phyloP scores from a whole-genome alignment of 1,140 invertebrate species.

The Drosophila elegans region DNA sequence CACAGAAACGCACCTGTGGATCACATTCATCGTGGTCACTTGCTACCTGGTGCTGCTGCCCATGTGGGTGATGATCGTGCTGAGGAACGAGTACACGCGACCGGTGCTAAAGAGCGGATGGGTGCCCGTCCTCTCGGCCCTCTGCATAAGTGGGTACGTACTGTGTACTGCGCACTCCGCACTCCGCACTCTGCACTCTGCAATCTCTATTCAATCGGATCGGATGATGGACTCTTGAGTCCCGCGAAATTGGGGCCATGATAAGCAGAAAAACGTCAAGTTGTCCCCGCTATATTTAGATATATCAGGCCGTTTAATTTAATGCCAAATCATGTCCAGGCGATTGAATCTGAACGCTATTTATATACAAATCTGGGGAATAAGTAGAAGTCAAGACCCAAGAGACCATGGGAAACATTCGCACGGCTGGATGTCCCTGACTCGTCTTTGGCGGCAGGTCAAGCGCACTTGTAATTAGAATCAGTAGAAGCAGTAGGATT shows the following conservation, averaged over 20 bases:
- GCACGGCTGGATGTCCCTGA: slow-evolving; percentile 19
- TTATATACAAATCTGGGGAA: slow-evolving; percentile 13
- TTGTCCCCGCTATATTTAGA: slow-evolving; percentile 37
- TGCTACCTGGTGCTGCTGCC: slow-evolving; percentile 91
- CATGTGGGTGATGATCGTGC: slow-evolving; percentile 91
- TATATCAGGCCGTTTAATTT: slow-evolving; percentile 14
- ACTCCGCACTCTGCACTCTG: slow-evolving; percentile 3
- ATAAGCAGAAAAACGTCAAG: slow-evolving; percentile 53
- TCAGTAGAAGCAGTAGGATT: slow-evolving; percentile 22
- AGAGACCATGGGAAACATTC: slow-evolving; percentile 8
- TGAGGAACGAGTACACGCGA: slow-evolving; percentile 91
- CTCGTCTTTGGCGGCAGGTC: slow-evolving; percentile 15
- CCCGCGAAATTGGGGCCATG: slow-evolving; percentile 50
- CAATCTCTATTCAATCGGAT: not conserved
- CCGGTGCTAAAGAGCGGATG: slow-evolving; percentile 92
- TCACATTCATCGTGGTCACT: slow-evolving; percentile 88
- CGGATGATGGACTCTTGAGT: slow-evolving; percentile 12
- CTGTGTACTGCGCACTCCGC: slow-evolving; percentile 9
- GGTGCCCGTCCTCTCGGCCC: slow-evolving; percentile 93
- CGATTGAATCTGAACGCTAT: slow-evolving; percentile 2
- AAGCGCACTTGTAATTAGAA: slow-evolving; percentile 41
- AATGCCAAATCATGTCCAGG: slow-evolving; percentile 39
- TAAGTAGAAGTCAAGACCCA: slow-evolving; percentile 14
- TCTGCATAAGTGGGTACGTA: slow-evolving; percentile 93
- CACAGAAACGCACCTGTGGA: slow-evolving; percentile 88